Conservation (phyloP, 2,797 vertebrate species). For the Tangara arthus region DNA sequence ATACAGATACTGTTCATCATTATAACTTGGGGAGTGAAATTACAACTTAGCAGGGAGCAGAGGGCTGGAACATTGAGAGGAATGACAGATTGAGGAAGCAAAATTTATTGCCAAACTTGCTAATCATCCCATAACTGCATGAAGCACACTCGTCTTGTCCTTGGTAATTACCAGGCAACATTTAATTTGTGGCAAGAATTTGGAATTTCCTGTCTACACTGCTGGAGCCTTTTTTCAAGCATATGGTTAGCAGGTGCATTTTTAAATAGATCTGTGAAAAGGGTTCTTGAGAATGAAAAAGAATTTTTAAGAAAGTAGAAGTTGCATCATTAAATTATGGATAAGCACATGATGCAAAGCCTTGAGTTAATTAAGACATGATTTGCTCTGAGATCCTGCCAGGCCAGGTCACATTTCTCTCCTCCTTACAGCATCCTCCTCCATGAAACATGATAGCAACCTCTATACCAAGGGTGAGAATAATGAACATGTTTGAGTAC, state of each 20-base stretch:
- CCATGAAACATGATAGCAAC: background rate
- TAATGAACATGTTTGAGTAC: background rate
- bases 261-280: conserved; percentile 31
- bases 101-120: conserved; percentile 4
- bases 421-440: background rate
- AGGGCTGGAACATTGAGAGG: background rate
- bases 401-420: background rate
- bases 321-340: background rate
- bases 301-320: conserved; percentile 14
- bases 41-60: background rate
- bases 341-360: background rate
- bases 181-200: conserved; percentile 42
- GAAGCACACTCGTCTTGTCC: background rate
- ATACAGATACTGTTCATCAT: background rate
- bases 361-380: background rate
- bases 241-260: conserved; percentile 25
- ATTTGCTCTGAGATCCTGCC: background rate
- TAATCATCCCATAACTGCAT: conserved; percentile 29
- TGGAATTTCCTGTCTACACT: background rate
- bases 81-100: background rate
- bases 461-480: background rate
- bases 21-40: background rate
- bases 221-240: background rate
- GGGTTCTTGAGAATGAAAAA: conserved; percentile 10
- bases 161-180: conserved; percentile 33